Base-by-base conservation (phyloP, 2,113 vertebrate genomes). In the Gnathonemus longibarbis region DNA sequence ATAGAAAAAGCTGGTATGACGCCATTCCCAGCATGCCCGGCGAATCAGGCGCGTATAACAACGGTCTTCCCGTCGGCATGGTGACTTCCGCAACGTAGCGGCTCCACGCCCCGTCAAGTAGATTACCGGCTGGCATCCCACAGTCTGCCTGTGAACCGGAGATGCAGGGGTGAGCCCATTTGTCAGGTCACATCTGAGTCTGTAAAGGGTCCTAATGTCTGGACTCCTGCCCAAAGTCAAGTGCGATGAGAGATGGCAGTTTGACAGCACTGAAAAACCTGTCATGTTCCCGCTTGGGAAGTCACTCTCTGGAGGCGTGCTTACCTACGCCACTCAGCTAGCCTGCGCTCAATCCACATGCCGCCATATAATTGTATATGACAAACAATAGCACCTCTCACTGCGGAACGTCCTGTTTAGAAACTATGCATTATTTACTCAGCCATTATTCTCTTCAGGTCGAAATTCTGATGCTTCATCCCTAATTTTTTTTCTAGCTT, bases 401-500 rank as follows among this genome's bases (percentile, higher is more conserved):
- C 96, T 95, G 96, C 96, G 96, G 93, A 96, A 95, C 96, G 97
- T 97, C 97, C 96, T 96, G 97, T 97, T 97, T 96, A 96, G 95
- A 95, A 95, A 96, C 94, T 95, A 96, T 97, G 97, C 96, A 96
- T 97, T 97, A 97, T 97, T 98, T 97, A 97, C 96, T 95, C 93
- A 95, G 95, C 95, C 95, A 96, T 97, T 97, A 97, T 96, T 96
- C 96, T 95, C 96, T 96, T 97, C 96, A 95, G 96, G 96, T 96
- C 95, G 95, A 96, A 95, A 96, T 95, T 95, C 96, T 39, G 31
- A 35, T 93, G 95, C 95, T 96, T 97, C 96, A 96, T 95, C 96
- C 96, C 96, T 97, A 96, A 97, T 97, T 97, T 97, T 50, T 96
- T 96, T 96, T 95, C 96, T 97, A 97, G 97, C 97, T 97, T 97